Evolutionary conservation across 2,888 invertebrate species (phyloP), one percentile per base, ranked within the genome.

Genomic region (Notodonta dromedarius): DNA sequence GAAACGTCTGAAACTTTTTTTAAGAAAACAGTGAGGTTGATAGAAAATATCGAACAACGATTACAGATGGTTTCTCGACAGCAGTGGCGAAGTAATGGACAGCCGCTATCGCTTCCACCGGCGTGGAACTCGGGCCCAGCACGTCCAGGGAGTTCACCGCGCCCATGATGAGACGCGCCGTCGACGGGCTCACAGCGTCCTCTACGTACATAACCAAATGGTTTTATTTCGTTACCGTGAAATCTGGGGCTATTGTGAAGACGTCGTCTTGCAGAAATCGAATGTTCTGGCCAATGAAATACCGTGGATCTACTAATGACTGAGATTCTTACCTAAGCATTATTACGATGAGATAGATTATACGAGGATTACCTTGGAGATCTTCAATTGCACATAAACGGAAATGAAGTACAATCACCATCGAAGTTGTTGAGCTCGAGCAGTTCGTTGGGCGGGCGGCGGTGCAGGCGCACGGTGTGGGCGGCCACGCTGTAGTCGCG

Each of bases 51-150:
- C 42, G 8, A n/a, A 39, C 14, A 8, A 51, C 11, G 1, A 24
- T 51, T 40, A 69, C 70, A 32, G 58, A 51, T 5, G 77, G 62
- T 50, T 77, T 85, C 0, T 88, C 86, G 4, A 85, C 67, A 52
- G 78, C 44, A 0, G 77, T 58, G 2, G 90, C 90, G 74, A 90
- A 91, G 79, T 89, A 89, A 59, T 86, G 88, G 2, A 91, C 87
- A 1, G 90, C 87, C 0, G 88, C 84, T 9, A 91, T 66, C 0
- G 88, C 87, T 60, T 89, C 89, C 0, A 80, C 82, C 0, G 91
- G 86, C 32, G 70, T 53, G 0, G 85, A 74, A 12, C 66, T 56
- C 0, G 85, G 77, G 0, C 84, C 85, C 59, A 91, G 80, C 67
- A 83, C 71, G 39, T 88, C 85, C 48, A 79, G 58, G 2, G 91